Evolutionary conservation across 2,797 vertebrate species (phyloP), one percentile per base, ranked within the genome.

Genomic region (Lacerta viridis): DNA sequence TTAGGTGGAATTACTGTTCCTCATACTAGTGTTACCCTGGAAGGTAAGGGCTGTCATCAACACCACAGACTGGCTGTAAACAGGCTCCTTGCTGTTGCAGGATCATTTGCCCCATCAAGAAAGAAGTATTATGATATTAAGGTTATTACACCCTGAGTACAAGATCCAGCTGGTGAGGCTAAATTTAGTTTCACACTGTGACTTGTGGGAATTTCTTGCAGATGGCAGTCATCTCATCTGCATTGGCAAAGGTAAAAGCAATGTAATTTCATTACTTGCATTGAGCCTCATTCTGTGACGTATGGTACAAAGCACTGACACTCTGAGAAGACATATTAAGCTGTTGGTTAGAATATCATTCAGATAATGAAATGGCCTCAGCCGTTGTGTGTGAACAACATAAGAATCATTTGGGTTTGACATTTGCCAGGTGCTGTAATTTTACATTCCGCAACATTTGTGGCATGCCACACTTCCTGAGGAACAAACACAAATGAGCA

Each of bases 161-260:
- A 90, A 88, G 92, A 89, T 90, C 41, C 68, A 95, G 87, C 74
- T 93, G 93, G 85, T 82, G 69, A 7, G 74, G 50, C 82, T 93
- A 89, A 91, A 87, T 94, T 89, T 91, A 95, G 90, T 85, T 79
- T 75, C 86, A 90, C 66, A 55, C 80, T 81, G 83, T 74, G 41
- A 86, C 92, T 55, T 15, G 59, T 20, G 89, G 88, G 88, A 91
- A 91, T 91, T 91, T 89, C 66, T 91, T 89, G 71, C 88, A 93
- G 91, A 93, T 89, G 87, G 89, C 39, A 92, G 23, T 85, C 29
- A 74, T 91, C 82, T 90, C 83, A 55, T 84, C 92, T 83, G 66
- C 76, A 50, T 50, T 87, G 80, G 33, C n/a, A 92, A 91, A 87
- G 77, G 84, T 81, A 91, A 93, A 88, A 95, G 86, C 85, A 95